A percentile compares a stretch with the other conserved stretches of the same genome.
phyloP scores from a whole-genome alignment of 1,140 invertebrate genomes.

The Oedothorax gibbosus region DNA sequence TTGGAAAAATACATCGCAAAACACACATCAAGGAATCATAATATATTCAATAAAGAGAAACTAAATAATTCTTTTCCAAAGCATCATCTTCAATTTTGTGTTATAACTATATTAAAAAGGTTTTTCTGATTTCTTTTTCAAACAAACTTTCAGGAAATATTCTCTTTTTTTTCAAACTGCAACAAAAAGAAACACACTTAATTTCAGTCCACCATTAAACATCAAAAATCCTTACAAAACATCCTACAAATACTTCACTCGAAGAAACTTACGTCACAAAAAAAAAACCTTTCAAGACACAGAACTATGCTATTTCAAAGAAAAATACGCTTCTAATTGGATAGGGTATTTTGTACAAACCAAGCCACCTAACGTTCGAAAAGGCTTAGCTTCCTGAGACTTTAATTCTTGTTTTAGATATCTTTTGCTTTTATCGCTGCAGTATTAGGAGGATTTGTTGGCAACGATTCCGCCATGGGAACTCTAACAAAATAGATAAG shows the following conservation, averaged over 20 bases:
- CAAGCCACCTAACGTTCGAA: slow-evolving; percentile 2
- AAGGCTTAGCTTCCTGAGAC: slow-evolving; percentile 20
- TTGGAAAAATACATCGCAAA: too few relatives aligned
- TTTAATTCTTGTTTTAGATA: slow-evolving; percentile 45
- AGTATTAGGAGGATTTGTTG: slow-evolving; percentile 31
- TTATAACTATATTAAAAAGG: too few relatives aligned
- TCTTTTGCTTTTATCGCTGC: slow-evolving; percentile 34
- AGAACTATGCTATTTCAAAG: not conserved
- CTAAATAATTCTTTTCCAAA: too few relatives aligned
- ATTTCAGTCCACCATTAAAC: too few relatives aligned
- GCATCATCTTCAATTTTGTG: too few relatives aligned
- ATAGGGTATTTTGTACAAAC: not conserved
- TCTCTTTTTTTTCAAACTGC: too few relatives aligned
- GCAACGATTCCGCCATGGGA: not conserved
- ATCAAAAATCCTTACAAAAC: too few relatives aligned
- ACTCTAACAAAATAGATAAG: slow-evolving; percentile 39
- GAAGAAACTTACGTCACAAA: not conserved
- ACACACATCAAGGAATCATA: too few relatives aligned
- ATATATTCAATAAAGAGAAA: too few relatives aligned
- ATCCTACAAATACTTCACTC: not conserved
- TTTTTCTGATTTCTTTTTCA: too few relatives aligned
- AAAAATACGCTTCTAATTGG: slow-evolving; percentile 28
- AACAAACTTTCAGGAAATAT: too few relatives aligned
- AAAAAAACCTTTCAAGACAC: not conserved
- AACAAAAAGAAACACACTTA: too few relatives aligned